Base-by-base conservation (phyloP, 2,113 vertebrate species). In the Corythoichthys intestinalis region DNA sequence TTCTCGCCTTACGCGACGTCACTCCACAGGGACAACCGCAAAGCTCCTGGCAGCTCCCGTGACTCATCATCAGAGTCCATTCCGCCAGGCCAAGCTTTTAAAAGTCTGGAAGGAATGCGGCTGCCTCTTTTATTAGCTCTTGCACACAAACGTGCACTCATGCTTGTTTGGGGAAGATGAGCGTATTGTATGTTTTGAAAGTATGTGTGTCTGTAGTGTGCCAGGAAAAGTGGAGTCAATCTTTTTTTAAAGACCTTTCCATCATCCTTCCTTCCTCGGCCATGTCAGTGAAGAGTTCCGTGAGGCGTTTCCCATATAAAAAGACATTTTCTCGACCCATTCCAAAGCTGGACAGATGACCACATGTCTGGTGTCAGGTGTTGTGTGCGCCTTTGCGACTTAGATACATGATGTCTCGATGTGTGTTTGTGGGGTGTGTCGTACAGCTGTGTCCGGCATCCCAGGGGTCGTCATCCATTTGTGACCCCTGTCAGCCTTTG, bases 51-150 rank as follows among this genome's bases (percentile, higher is more conserved):
- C 44, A 47, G n/a, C 61, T 58, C 56, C 12, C 12, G 44, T 63
- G 44, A 63, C 61, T 63, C 61, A 63, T 63, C 41, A n/a, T 41
- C 8, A 41, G 58, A 17, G 7, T 63, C 28, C 20, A 41, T 63
- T 63, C 61, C 44, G 41, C 12, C 59, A 46, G 10, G 12, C 61
- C 44, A 5, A 63, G 5, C 44, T 63, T 63, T 38, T 47, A 28
- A 48, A 63, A 63, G 44, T 63, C 4, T 63, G 61, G 61, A 63
- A 63, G 61, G 61, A 63, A 47, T 63, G 61, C 61, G 41, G 13
- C 44, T 5, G 44, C 10, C 61, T 63, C 61, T 63, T 62, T 62
- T 63, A 63, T 47, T 63, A 63, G 61, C 61, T 37, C 53, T 8
- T 34, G 4, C 56, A 15, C 12, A 47, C 11, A 14, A 44, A 8